Conservation (phyloP, 64 coral and sea anemone genomes). For the Stylophora pistillata region DNA sequence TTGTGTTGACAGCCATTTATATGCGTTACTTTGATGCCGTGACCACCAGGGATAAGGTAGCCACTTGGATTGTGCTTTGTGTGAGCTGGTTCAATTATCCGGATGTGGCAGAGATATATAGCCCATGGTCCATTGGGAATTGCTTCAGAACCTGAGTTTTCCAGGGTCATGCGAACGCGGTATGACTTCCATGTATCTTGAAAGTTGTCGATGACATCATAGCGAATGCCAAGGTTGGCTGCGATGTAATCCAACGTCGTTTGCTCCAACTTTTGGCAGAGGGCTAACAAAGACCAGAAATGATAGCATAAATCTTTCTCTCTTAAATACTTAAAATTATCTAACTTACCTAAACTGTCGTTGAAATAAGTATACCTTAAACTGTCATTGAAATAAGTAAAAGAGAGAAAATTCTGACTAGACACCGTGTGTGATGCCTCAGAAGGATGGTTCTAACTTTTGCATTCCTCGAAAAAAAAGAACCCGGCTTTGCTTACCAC, state of each 20-base stretch:
- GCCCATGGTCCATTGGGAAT: slow-evolving; percentile 78
- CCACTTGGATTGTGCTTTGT: slow-evolving; percentile 85
- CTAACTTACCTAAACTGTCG: too few relatives aligned
- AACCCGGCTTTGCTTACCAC: too few relatives aligned
- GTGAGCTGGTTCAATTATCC: slow-evolving; percentile 70
- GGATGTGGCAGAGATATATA: slow-evolving; percentile 90
- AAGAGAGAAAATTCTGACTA: too few relatives aligned
- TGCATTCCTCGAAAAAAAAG: too few relatives aligned
- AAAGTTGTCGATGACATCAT: slow-evolving; percentile 86
- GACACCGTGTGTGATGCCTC: too few relatives aligned
- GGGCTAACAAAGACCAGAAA: neutral
- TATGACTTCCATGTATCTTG: slow-evolving; percentile 93
- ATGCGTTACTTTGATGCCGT: slow-evolving; percentile 58
- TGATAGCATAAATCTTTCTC: neutral
- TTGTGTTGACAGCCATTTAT: slow-evolving; percentile 91
- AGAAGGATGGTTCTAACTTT: too few relatives aligned
- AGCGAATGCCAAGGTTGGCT: slow-evolving; percentile 74
- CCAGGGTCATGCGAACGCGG: slow-evolving; percentile 65
- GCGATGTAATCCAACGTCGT: slow-evolving; percentile 81
- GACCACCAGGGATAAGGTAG: slow-evolving; percentile 66
- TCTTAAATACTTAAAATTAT: too few relatives aligned
- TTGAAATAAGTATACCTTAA: too few relatives aligned
- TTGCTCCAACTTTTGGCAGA: slow-evolving; percentile 42
- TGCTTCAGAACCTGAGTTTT: slow-evolving; percentile 57
- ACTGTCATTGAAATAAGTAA: too few relatives aligned